Conservation (phyloP, 2,797 vertebrate species). For the Acridotheres tristis region DNA sequence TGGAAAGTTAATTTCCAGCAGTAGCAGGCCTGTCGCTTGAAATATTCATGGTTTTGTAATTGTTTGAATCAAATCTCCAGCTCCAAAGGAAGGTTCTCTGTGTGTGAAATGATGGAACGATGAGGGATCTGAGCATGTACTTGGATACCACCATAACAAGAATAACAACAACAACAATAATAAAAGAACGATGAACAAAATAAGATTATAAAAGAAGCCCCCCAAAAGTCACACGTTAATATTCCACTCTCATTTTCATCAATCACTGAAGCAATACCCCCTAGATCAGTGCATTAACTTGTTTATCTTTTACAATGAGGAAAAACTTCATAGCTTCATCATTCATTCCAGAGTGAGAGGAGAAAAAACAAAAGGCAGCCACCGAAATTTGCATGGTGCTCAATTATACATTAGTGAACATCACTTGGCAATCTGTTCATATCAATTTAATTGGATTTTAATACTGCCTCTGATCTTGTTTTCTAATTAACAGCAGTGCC, state of each 20-base stretch:
- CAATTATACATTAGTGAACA: slow-evolving; percentile 99
- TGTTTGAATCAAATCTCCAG: slow-evolving; percentile 53
- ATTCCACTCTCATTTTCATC: slow-evolving; percentile 77
- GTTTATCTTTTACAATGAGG: slow-evolving; percentile 91
- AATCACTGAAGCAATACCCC: slow-evolving; percentile 81
- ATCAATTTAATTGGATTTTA: slow-evolving; percentile 99
- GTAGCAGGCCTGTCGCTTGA: slow-evolving; percentile 42
- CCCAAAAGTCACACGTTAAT: slow-evolving; percentile 67
- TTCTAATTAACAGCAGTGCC: slow-evolving; percentile 99
- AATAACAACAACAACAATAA: slow-evolving; percentile 22
- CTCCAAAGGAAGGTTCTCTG: slow-evolving; percentile 56
- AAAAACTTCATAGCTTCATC: slow-evolving; percentile 93
- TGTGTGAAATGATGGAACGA: slow-evolving; percentile 47
- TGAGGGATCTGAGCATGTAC: slow-evolving; percentile 24
- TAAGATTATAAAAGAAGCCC: slow-evolving; percentile 46
- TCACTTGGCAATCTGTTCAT: slow-evolving; percentile 99
- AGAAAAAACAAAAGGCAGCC: slow-evolving; percentile 97
- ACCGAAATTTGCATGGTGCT: slow-evolving; percentile 99
- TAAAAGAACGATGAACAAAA: slow-evolving; percentile 51
- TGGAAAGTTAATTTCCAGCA: slow-evolving; percentile 65
- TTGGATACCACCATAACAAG: not conserved
- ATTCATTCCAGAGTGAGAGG: slow-evolving; percentile 89
- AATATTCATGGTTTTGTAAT: slow-evolving; percentile 71
- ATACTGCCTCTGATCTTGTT: slow-evolving; percentile 99
- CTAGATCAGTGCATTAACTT: slow-evolving; percentile 90